Percentiles rank a stretch among this genome's conserved stretches.
These are phyloP conservation scores for Stenichneumon culpator DNA, from an alignment of 2,888 invertebrate genomes.

Conservation along the genomic window DNA sequence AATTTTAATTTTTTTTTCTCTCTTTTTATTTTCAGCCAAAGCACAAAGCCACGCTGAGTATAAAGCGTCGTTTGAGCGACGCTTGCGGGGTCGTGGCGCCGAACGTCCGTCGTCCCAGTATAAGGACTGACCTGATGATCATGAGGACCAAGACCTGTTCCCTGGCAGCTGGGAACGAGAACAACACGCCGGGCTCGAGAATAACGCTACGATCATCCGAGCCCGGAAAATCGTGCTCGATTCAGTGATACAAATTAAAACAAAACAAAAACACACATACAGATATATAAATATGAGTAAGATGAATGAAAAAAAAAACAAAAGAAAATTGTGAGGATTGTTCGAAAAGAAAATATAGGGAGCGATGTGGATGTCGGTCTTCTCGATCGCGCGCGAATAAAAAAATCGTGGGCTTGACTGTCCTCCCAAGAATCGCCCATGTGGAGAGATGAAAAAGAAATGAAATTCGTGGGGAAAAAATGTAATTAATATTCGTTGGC, in stretches of 20 bases:
- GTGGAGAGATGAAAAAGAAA: background rate
- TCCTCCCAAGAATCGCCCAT: background rate
- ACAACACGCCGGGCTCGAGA: conserved; percentile 80
- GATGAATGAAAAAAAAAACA: conserved; percentile 6
- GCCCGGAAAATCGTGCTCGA: conserved; percentile 77
- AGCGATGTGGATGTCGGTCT: conserved; percentile 3
- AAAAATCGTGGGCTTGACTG: background rate
- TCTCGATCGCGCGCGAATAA: conserved; percentile 23
- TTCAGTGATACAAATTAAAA: conserved; percentile 77
- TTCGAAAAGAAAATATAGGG: conserved; percentile 52
- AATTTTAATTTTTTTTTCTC: background rate
- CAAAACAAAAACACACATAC: conserved; percentile 14
- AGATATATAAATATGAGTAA: conserved; percentile 35
- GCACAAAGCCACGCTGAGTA: conserved; percentile 89
- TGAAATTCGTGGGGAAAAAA: conserved; percentile 19
- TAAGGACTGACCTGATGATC: conserved; percentile 95
- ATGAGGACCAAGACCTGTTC: conserved; percentile 94
- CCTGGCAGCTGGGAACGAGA: conserved; percentile 89
- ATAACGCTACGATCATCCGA: conserved; percentile 79
- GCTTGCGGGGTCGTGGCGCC: conserved; percentile 96
- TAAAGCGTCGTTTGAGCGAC: conserved; percentile 93
- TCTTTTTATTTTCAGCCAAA: conserved; percentile 75
- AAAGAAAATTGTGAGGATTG: conserved; percentile 59
- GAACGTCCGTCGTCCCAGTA: conserved; percentile 94
- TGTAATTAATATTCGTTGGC: conserved; percentile 2